Percentiles rank a stretch among this genome's conserved stretches.
phyloP scores from a whole-genome alignment of 2,797 vertebrate species.

The Coracias cyanogaster region DNA sequence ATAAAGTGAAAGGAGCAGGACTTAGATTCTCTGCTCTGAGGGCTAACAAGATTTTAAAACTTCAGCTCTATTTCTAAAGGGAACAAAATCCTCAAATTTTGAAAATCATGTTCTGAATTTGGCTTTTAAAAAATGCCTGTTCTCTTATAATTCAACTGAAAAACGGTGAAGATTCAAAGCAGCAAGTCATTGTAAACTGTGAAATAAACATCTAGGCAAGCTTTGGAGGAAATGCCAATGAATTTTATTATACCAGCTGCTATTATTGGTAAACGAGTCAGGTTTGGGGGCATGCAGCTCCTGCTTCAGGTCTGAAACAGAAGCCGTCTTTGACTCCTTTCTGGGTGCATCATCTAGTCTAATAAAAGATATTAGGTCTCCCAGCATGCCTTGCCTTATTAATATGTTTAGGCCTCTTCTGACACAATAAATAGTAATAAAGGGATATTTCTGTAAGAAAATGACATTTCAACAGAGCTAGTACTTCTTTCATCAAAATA shows the following conservation, averaged over 20 bases:
- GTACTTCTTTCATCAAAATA: not conserved
- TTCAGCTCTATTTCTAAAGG: not conserved
- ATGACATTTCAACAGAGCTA: not conserved
- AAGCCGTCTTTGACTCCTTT: slow-evolving; percentile 1
- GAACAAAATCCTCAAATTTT: not conserved
- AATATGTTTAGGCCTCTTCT: not conserved
- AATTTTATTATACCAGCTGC: not conserved
- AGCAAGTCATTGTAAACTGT: not conserved
- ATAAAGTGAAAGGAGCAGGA: not conserved
- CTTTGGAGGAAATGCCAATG: not conserved
- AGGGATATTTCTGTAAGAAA: slow-evolving; percentile 7
- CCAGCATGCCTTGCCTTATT: not conserved
- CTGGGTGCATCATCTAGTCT: slow-evolving; percentile 22
- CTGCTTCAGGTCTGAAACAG: slow-evolving; percentile 5
- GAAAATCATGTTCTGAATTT: not conserved
- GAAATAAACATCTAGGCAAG: not conserved
- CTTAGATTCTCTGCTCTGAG: not conserved
- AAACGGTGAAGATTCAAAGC: not conserved
- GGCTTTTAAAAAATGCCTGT: not conserved
- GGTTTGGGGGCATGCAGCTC: not conserved
- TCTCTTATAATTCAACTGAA: not conserved
- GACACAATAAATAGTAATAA: not conserved
- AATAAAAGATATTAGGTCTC: not conserved
- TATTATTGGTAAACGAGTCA: not conserved
- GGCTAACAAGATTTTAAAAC: not conserved